Percentiles rank a stretch among this genome's conserved stretches.
Evolutionary conservation across 2,797 vertebrate genomes (phyloP).

Genomic region (Eutrigla gurnardus): DNA sequence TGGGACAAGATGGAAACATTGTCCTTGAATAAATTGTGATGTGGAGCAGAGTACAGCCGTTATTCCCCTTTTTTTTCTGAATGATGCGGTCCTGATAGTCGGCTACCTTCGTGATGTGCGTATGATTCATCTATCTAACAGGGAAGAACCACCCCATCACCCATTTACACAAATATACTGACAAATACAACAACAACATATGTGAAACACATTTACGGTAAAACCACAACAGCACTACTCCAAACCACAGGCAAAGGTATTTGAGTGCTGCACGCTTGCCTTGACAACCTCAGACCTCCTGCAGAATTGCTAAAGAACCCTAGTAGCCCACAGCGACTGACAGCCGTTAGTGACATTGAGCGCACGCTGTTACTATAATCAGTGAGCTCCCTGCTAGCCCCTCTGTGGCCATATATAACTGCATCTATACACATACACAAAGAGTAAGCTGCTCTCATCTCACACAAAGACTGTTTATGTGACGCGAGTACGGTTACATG

Average conservation of each 20-base stretch:
- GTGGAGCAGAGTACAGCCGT: too few species aligned
- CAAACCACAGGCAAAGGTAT: constrained; percentile 54
- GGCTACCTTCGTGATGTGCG: too few species aligned
- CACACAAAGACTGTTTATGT: constrained; percentile 9
- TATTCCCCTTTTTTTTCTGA: too few species aligned
- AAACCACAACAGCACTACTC: constrained; percentile 27
- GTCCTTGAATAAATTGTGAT: too few species aligned
- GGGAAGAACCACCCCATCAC: not conserved
- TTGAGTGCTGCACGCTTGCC: constrained; percentile 63
- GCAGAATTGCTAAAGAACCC: constrained; percentile 67
- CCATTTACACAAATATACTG: constrained; percentile 26
- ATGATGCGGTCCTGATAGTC: too few species aligned
- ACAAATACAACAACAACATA: constrained; percentile 11
- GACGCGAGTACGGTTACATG: not conserved
- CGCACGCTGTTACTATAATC: constrained; percentile 49
- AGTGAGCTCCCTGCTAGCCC: constrained; percentile 39
- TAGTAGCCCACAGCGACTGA: constrained; percentile 57
- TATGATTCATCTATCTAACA: too few species aligned
- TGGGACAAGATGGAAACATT: constrained; percentile 6
- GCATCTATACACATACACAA: constrained; percentile 10
- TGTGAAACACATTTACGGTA: not conserved
- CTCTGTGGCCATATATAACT: constrained; percentile 12
- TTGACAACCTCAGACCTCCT: constrained; percentile 63
- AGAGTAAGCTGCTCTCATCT: constrained; percentile 13
- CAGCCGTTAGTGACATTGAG: constrained; percentile 55